phyloP scores from a whole-genome alignment of 1,140 invertebrate species.

The Scaptomyza graminum region DNA sequence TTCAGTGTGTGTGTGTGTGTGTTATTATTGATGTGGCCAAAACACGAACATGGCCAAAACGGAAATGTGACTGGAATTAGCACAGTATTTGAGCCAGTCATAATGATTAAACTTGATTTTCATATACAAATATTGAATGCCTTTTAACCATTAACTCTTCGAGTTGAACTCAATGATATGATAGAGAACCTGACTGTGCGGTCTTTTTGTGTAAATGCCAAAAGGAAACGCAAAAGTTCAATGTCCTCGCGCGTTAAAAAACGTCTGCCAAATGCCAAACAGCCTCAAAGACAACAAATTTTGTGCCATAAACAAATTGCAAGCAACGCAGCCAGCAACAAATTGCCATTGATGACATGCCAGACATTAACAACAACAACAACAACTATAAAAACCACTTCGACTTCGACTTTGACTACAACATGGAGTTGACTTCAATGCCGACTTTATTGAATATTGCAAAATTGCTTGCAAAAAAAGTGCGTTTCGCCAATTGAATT shows the following conservation, averaged over 20 bases:
- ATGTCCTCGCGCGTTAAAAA: constrained; percentile 50
- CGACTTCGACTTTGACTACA: constrained; percentile 2
- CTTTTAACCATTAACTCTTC: constrained; percentile 14
- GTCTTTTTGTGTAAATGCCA: constrained; percentile 33
- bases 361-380: constrained; percentile 9
- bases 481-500: constrained; percentile 50
- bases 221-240: constrained; percentile 56
- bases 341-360: constrained; percentile 70
- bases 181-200: constrained; percentile 5
- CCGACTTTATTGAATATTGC: constrained; percentile 22
- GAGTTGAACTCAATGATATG: not conserved
- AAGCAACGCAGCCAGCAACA: constrained; percentile 42
- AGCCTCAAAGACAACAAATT: constrained; percentile 28
- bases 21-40: constrained; percentile 54
- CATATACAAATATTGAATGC: constrained; percentile 12
- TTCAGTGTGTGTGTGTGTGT: not conserved
- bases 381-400: constrained; percentile 2
- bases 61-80: constrained; percentile 47
- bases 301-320: constrained; percentile 72
- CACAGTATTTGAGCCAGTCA: constrained; percentile 8
- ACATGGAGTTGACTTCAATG: constrained; percentile 30
- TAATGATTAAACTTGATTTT: constrained; percentile 4
- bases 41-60: constrained; percentile 52
- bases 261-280: constrained; percentile 60
- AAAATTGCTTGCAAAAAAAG: constrained; percentile 33